Evolutionary conservation across 1,140 invertebrate genomes (phyloP).

Genomic region (Drosophila bocki): DNA sequence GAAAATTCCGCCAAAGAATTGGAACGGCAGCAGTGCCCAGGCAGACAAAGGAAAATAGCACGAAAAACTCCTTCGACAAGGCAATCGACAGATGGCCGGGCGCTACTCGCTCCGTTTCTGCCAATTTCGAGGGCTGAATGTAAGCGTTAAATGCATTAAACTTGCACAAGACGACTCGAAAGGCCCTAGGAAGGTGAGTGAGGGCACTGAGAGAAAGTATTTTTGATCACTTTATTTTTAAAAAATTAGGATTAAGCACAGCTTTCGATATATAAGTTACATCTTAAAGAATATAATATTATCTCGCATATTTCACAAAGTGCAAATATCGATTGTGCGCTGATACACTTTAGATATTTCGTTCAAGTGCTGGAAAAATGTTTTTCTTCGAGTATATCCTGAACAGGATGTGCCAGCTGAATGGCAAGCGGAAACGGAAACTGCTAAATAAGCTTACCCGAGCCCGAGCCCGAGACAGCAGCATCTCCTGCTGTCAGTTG

Average conservation of each 20-base stretch:
- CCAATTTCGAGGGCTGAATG: conserved; percentile 73
- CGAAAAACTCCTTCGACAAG: conserved; percentile 21
- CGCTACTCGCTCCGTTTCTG: conserved; percentile 42
- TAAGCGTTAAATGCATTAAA: conserved; percentile 80
- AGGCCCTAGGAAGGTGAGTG: conserved; percentile 27
- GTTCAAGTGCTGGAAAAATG: neutral
- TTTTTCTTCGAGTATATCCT: neutral
- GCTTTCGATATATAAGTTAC: too few species aligned
- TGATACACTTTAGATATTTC: neutral
- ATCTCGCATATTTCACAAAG: too few species aligned
- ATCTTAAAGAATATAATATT: too few species aligned
- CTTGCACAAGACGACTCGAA: conserved; percentile 62
- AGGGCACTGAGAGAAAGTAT: neutral
- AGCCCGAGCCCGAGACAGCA: neutral
- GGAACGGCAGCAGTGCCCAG: conserved; percentile 20
- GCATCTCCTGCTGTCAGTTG: conserved; percentile 48
- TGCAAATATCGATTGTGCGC: too few species aligned
- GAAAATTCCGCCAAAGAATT: conserved; percentile 45
- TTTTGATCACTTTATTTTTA: accelerated
- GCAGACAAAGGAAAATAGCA: conserved; percentile 18
- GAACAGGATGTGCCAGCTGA: conserved; percentile 67
- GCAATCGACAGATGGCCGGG: conserved; percentile 41
- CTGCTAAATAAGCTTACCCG: conserved; percentile 77
- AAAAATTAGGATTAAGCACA: too few species aligned
- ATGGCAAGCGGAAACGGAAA: conserved; percentile 75